A percentile compares a stretch with the other conserved stretches of the same genome.
These are phyloP conservation scores for Drosophila ficusphila DNA, from an alignment of 1,140 invertebrate species.

Conservation along the genomic window DNA sequence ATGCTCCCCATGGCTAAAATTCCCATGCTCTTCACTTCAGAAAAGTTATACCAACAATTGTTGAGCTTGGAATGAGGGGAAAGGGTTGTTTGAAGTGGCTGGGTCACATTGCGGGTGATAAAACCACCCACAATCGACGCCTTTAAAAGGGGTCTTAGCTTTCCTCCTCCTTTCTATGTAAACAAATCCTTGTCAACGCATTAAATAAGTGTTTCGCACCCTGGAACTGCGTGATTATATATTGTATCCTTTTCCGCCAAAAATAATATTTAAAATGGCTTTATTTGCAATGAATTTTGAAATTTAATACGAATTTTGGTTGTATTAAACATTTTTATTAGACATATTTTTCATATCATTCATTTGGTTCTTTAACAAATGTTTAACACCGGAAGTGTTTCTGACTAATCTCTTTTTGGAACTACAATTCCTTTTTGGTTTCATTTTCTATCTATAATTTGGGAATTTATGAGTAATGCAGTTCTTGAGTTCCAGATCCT, in stretches of 20 bases:
- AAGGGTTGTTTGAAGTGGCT: conserved; percentile 8
- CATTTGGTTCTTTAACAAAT: too few relatives aligned
- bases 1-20: conserved; percentile 1
- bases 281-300: neutral
- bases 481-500: conserved; percentile 4
- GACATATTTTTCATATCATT: too few relatives aligned
- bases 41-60: conserved; percentile 39
- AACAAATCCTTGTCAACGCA: conserved; percentile 47
- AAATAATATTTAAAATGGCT: neutral
- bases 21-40: neutral
- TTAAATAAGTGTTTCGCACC: conserved; percentile 49
- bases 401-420: too few relatives aligned
- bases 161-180: neutral
- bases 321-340: too few relatives aligned
- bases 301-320: too few relatives aligned
- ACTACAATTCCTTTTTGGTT: too few relatives aligned
- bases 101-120: conserved; percentile 25
- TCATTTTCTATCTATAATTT: too few relatives aligned
- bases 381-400: too few relatives aligned
- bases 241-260: conserved; percentile 13
- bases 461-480: too few relatives aligned
- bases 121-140: conserved; percentile 40
- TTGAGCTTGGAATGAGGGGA: conserved; percentile 1
- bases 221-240: conserved; percentile 23
- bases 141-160: neutral